phyloP scores from a whole-genome alignment of 2,888 invertebrate genomes.

The Stenchaetothrips biformis region DNA sequence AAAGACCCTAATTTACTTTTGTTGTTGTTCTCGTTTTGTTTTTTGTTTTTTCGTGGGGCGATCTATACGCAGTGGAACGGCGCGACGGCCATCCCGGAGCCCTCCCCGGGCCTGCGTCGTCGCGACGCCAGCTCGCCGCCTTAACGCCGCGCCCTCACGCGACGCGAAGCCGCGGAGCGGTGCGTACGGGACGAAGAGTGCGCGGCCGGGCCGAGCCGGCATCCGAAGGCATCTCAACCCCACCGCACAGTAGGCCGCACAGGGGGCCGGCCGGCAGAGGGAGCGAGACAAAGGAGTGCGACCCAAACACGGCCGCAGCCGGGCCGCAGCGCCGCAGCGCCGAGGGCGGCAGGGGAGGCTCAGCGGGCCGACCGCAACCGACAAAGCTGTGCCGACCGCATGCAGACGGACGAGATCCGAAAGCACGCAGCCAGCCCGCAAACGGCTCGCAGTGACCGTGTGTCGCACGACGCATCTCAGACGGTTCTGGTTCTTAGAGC shows the following conservation, averaged over 20 bases:
- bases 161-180: too few species aligned
- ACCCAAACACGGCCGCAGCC: too few species aligned
- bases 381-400: constrained; percentile 2
- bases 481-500: too few species aligned
- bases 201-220: too few species aligned
- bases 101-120: too few species aligned
- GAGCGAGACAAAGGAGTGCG: too few species aligned
- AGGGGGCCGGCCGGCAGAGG: too few species aligned
- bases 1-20: background rate
- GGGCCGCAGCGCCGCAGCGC: background rate
- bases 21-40: background rate
- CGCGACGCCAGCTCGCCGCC: too few species aligned
- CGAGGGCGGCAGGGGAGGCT: background rate
- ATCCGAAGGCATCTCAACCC: background rate
- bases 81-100: background rate
- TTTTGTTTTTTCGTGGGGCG: background rate
- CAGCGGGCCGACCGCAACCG: background rate
- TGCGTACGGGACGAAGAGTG: too few species aligned
- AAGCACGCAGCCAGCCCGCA: background rate
- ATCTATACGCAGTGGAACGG: background rate
- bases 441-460: too few species aligned
- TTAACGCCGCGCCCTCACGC: too few species aligned
- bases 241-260: background rate
- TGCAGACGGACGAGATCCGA: background rate
- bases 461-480: too few species aligned